These are phyloP conservation scores for Dipodomys stephensi DNA, from an alignment of 2,113 vertebrate genomes.

Conservation along the genomic window DNA sequence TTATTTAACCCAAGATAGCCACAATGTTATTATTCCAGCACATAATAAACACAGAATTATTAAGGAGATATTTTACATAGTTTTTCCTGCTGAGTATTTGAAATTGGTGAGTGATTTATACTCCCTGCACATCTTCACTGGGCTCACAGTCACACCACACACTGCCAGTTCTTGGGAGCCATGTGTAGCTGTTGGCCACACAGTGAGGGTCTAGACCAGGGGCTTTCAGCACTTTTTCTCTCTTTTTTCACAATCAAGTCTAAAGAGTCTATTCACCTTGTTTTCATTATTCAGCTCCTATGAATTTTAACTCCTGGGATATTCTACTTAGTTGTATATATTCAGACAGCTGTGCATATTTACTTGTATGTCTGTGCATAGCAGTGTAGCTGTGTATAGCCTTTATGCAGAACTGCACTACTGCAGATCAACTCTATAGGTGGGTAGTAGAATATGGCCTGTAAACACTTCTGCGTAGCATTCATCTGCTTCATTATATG, in stretches of 20 bases:
- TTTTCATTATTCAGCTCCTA: neutral
- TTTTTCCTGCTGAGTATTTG: neutral
- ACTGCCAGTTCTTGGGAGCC: neutral
- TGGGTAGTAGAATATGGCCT: neutral
- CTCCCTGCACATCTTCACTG: neutral
- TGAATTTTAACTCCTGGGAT: neutral
- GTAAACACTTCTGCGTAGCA: neutral
- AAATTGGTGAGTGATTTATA: neutral
- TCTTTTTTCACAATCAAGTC: neutral
- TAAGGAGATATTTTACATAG: neutral
- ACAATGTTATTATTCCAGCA: neutral
- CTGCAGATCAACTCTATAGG: neutral
- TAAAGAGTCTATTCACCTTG: neutral
- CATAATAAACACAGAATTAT: neutral
- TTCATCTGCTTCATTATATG: neutral
- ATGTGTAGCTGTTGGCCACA: accelerated
- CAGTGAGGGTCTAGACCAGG: neutral
- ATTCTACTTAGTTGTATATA: accelerated
- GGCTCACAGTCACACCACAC: neutral
- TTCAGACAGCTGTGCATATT: neutral
- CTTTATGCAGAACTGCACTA: neutral
- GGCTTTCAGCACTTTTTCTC: neutral
- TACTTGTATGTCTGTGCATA: neutral
- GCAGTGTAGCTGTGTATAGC: neutral
- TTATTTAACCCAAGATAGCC: neutral